Conservation (phyloP, 2,888 invertebrate species). For the Cactoblastis cactorum region DNA sequence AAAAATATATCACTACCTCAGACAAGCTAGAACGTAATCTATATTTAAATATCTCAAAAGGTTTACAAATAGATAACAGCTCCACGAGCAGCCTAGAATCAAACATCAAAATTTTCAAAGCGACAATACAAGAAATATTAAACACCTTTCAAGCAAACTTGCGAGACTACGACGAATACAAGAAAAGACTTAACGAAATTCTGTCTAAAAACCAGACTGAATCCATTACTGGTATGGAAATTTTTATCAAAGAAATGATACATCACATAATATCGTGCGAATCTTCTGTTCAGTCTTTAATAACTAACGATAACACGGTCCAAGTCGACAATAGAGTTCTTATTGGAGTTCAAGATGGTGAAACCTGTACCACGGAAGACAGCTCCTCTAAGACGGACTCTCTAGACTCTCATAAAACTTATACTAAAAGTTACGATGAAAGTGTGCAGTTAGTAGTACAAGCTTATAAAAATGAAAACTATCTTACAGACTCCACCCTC, state of each 20-base stretch:
- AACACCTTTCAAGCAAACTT: conserved; percentile 55
- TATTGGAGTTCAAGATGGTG: neutral
- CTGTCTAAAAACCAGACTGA: conserved; percentile 48
- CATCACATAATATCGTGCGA: conserved; percentile 56
- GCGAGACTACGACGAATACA: conserved; percentile 58
- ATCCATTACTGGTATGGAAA: conserved; percentile 54
- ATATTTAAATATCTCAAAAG: conserved; percentile 47
- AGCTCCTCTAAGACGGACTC: neutral
- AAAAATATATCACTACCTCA: conserved; percentile 43
- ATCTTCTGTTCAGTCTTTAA: conserved; percentile 21
- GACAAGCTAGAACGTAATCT: conserved; percentile 52
- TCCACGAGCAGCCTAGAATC: conserved; percentile 49
- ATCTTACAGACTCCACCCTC: conserved; percentile 44
- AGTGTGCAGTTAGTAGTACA: conserved; percentile 34
- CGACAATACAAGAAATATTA: conserved; percentile 60
- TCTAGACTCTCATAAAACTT: conserved; percentile 1
- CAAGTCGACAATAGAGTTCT: neutral
- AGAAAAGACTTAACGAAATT: conserved; percentile 57
- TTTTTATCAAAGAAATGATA: conserved; percentile 62
- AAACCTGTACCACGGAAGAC: conserved; percentile 8
- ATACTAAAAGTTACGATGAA: neutral
- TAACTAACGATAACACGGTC: neutral
- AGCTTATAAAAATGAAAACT: conserved; percentile 53
- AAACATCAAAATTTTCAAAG: conserved; percentile 57
- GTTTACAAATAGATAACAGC: conserved; percentile 43